A percentile compares a stretch with the other conserved stretches of the same genome.
These are phyloP conservation scores for Ophion costatus DNA, from an alignment of 2,888 invertebrate genomes.

Conservation along the genomic window DNA sequence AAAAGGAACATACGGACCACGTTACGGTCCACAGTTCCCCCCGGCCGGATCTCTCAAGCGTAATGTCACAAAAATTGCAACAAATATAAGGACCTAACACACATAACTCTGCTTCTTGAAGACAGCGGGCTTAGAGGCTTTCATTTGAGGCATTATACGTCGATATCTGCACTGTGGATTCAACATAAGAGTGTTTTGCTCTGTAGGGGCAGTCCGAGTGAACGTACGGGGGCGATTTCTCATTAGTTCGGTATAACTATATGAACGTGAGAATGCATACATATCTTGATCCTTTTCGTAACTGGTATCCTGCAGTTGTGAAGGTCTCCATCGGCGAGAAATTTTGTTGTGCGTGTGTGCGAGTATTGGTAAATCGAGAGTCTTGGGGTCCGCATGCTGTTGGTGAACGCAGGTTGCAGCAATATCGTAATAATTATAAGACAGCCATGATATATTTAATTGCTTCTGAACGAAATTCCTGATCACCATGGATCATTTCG, in stretches of 20 bases:
- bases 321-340: slow-evolving; percentile 57
- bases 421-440: slow-evolving; percentile 50
- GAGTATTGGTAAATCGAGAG: slow-evolving; percentile 27
- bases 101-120: too few relatives aligned
- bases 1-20: too few relatives aligned
- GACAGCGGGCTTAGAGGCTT: too few relatives aligned
- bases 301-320: slow-evolving; percentile 43
- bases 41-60: too few relatives aligned
- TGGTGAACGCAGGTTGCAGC: slow-evolving; percentile 32
- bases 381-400: slow-evolving; percentile 30
- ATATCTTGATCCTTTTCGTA: slow-evolving; percentile 53
- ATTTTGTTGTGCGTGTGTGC: neutral
- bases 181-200: slow-evolving; percentile 19
- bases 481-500: slow-evolving; percentile 6
- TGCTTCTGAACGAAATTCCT: slow-evolving; percentile 33
- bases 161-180: neutral
- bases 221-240: slow-evolving; percentile 55
- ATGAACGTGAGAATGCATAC: neutral
- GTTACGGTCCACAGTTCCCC: too few relatives aligned
- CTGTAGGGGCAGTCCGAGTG: slow-evolving; percentile 25
- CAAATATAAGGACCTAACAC: too few relatives aligned
- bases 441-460: slow-evolving; percentile 57
- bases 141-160: too few relatives aligned
- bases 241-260: slow-evolving; percentile 40
- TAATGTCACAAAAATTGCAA: too few relatives aligned